Percentiles rank a stretch among this genome's conserved stretches.
Conservation (phyloP, 2,888 invertebrate species). For the Brachylomia viminalis region DNA sequence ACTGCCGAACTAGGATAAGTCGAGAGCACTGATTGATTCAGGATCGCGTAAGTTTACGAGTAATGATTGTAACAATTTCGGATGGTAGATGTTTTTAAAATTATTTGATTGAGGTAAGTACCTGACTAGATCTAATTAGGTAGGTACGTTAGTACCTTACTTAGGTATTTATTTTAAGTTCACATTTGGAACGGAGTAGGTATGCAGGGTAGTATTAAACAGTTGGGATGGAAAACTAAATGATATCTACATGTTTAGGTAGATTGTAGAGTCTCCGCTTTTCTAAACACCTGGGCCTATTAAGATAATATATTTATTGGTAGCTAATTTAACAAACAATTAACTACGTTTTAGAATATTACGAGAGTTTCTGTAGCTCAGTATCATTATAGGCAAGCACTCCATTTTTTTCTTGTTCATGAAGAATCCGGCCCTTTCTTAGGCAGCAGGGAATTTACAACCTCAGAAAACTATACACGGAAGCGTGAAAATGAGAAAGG, state of each 20-base stretch:
- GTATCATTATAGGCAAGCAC: too few species aligned
- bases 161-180: too few species aligned
- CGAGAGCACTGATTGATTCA: conserved; percentile 26
- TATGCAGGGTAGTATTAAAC: background rate
- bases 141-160: background rate
- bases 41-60: background rate
- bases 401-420: too few species aligned
- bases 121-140: background rate
- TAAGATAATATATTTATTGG: background rate
- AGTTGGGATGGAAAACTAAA: background rate
- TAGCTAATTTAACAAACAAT: background rate
- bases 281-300: background rate
- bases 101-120: background rate
- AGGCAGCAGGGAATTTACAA: background rate
- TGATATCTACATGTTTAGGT: background rate
- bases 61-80: background rate
- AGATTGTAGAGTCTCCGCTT: background rate
- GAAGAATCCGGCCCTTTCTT: background rate
- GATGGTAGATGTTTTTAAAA: background rate
- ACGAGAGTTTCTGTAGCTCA: background rate
- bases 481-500: background rate
- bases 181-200: background rate
- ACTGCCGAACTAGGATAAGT: conserved; percentile 38
- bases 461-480: background rate
- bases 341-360: background rate